Conservation (phyloP, 2,888 invertebrate genomes). For the Oithona nana region DNA sequence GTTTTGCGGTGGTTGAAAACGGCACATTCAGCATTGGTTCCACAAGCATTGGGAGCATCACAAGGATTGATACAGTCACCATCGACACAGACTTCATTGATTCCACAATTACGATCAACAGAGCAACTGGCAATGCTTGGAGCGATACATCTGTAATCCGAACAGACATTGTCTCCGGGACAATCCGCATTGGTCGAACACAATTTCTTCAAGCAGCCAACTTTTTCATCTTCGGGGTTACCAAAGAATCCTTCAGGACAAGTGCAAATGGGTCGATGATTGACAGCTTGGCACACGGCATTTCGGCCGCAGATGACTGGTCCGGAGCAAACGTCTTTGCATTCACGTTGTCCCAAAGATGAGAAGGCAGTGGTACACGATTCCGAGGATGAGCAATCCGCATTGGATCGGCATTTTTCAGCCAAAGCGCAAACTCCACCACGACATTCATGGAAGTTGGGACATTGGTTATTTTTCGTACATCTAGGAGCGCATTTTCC, state of each 20-base stretch:
- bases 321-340: constrained; percentile 51
- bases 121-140: constrained; percentile 34
- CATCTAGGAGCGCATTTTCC: constrained; percentile 36
- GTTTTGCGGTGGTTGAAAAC: constrained; percentile 53
- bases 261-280: constrained; percentile 52
- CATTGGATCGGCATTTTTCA: constrained; percentile 40
- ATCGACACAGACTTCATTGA: constrained; percentile 52
- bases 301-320: constrained; percentile 50
- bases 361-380: constrained; percentile 36
- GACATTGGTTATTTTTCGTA: constrained; percentile 55
- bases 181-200: constrained; percentile 51
- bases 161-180: constrained; percentile 60
- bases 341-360: constrained; percentile 36
- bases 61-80: constrained; percentile 62
- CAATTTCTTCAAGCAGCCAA: constrained; percentile 59
- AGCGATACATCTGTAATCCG: constrained; percentile 49
- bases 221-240: constrained; percentile 54
- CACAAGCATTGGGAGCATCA: constrained; percentile 47
- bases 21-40: constrained; percentile 61
- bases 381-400: constrained; percentile 52
- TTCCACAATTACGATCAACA: constrained; percentile 56
- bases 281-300: constrained; percentile 51
- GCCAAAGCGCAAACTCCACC: constrained; percentile 7
- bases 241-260: constrained; percentile 63
- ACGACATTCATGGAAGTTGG: constrained; percentile 44